phyloP scores from a whole-genome alignment of 2,888 invertebrate genomes.

The Mythimna lalbum region DNA sequence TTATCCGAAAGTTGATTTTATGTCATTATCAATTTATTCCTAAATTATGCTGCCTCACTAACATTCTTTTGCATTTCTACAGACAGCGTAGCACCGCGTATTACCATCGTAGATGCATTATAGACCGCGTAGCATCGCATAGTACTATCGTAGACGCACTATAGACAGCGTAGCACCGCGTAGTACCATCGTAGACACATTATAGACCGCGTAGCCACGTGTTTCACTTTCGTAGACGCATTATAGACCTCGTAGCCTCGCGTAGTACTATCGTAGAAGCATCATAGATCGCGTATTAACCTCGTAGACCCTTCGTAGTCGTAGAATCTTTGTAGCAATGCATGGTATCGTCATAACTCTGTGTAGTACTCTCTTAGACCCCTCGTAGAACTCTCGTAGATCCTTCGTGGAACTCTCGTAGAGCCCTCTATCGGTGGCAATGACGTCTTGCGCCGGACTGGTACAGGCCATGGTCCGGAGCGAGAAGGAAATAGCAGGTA shows the following conservation, averaged over 20 bases:
- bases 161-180: not conserved
- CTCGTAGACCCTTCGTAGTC: not conserved
- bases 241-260: not conserved
- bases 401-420: too few species aligned
- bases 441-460: too few species aligned
- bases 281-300: not conserved
- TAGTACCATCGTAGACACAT: not conserved
- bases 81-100: too few species aligned
- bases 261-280: not conserved
- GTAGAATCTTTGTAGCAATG: too few species aligned
- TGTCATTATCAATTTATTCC: not conserved
- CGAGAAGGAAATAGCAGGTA: too few species aligned
- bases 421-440: too few species aligned
- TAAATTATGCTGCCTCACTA: conserved; percentile 15
- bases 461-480: too few species aligned
- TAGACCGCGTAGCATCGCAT: not conserved
- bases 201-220: not conserved
- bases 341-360: too few species aligned
- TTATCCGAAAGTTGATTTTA: not conserved
- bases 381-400: not conserved
- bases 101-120: too few species aligned
- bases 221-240: not conserved
- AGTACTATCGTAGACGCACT: not conserved
- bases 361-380: not conserved
- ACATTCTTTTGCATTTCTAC: conserved; percentile 2